Conservation (phyloP, 2,888 invertebrate genomes). For the Spisula solida region DNA sequence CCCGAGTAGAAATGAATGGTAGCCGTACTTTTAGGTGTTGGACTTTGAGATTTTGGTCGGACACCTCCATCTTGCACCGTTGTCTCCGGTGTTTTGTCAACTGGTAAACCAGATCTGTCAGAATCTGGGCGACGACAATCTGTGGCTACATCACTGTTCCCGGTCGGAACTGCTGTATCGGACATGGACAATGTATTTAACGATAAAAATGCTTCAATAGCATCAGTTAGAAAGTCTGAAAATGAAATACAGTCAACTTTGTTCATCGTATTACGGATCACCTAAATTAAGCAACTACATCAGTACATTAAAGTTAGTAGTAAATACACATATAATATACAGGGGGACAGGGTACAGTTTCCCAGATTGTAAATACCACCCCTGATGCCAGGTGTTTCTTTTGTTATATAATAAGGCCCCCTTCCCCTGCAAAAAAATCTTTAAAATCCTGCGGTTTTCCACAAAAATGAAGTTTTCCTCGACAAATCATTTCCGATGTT, state of each 20-base stretch:
- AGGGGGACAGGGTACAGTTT: too few relatives aligned
- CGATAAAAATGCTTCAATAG: conserved; percentile 1
- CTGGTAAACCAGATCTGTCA: neutral
- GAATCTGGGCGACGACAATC: neutral
- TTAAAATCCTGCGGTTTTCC: too few relatives aligned
- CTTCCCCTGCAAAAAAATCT: too few relatives aligned
- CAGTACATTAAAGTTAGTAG: too few relatives aligned
- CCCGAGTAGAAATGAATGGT: conserved; percentile 94
- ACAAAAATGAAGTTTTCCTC: too few relatives aligned
- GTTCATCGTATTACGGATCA: too few relatives aligned
- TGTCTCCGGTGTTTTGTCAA: neutral
- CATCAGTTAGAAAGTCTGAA: conserved; percentile 43
- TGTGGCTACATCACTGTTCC: neutral
- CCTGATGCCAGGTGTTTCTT: too few relatives aligned
- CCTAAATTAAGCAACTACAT: too few relatives aligned
- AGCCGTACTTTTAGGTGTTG: conserved; percentile 74
- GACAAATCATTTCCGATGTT: too few relatives aligned
- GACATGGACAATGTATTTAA: neutral
- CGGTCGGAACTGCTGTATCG: neutral
- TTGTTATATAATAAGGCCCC: too few relatives aligned
- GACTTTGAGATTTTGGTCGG: conserved; percentile 81
- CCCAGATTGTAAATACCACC: too few relatives aligned
- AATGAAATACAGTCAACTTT: neutral
- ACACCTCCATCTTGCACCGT: conserved; percentile 46
- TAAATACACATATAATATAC: too few relatives aligned